A percentile compares a stretch with the other conserved stretches of the same genome.
Conservation (phyloP, 2,888 invertebrate species). For the Antheraea assamensis region DNA sequence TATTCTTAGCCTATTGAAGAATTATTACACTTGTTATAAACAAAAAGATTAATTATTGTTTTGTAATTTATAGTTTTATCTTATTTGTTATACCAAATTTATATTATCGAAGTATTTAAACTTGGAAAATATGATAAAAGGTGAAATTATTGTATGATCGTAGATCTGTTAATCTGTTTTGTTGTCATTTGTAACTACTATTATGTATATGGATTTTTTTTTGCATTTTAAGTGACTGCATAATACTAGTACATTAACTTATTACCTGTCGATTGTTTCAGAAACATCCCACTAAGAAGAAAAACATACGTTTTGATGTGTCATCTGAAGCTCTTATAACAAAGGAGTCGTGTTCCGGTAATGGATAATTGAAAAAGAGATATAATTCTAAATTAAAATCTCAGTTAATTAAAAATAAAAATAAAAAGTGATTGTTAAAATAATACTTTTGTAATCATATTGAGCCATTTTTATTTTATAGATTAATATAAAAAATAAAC, state of each 20-base stretch:
- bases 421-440: conserved; percentile 2
- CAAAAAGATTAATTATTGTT: no score
- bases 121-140: no score
- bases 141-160: no score
- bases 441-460: background rate
- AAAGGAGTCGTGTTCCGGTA: conserved; percentile 61
- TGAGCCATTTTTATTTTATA: background rate
- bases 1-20: no score
- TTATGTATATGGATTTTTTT: background rate
- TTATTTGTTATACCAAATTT: no score
- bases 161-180: no score
- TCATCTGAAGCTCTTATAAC: conserved; percentile 64
- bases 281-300: conserved; percentile 69
- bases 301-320: conserved; percentile 74
- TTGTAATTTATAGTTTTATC: no score
- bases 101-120: no score
- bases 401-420: conserved; percentile 33
- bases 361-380: conserved; percentile 41
- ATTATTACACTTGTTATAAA: no score
- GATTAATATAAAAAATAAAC: background rate
- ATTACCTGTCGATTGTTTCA: conserved; percentile 42
- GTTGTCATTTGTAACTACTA: background rate
- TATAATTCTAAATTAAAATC: conserved; percentile 32
- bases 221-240: background rate
- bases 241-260: background rate